Evolutionary conservation across 1,140 invertebrate species (phyloP), one percentile per base, ranked within the genome.

Genomic region (Pseudomyrmex dendroicus): DNA sequence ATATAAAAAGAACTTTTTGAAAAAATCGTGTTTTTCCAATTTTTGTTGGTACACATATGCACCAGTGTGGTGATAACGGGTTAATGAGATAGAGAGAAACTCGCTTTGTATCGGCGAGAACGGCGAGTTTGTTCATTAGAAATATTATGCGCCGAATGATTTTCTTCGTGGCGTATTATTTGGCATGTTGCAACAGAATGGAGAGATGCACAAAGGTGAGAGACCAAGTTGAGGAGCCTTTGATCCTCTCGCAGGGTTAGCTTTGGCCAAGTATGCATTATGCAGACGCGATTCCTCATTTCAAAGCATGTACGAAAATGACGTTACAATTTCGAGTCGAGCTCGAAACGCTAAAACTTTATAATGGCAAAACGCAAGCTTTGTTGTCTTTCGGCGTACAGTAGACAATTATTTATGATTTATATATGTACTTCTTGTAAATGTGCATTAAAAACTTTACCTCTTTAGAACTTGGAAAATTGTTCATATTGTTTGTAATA

Each of bases 61-160:
- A 20, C 20, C 20, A 20, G 20, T 20, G 20, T 20, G 20, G 20
- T 20, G 20, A 20, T 0, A 20, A 20, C 20, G 20, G 20, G 20
- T 20, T 20, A 20, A 35, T 17, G 44, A 57, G 35, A 2, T 9
- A 25, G 20, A 25, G 20, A 78, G 48, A 70, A 9, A 50, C 12
- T 67, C 50, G 17, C n/a, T 59, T 57, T 44, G 9, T 25, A 5
- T 35, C 5, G 35, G 35, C 35, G 52, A 68, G 20, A 70, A 48
- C n/a, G 3, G 46, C 20, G n/a, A 59, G 35, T 35, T 15, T 72
- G 15, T 72, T 80, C 66, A n/a, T 80, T 80, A 59, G 66, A 80
- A 80, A 72, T 72, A 80, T 80, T 70, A 61, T 80, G 76, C 76
- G 13, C 44, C 22, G 44, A 80, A 35, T 80, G 76, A 80, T 80